These are phyloP conservation scores for Sturnira hondurensis DNA, from an alignment of 2,113 vertebrate genomes.

Conservation along the genomic window DNA sequence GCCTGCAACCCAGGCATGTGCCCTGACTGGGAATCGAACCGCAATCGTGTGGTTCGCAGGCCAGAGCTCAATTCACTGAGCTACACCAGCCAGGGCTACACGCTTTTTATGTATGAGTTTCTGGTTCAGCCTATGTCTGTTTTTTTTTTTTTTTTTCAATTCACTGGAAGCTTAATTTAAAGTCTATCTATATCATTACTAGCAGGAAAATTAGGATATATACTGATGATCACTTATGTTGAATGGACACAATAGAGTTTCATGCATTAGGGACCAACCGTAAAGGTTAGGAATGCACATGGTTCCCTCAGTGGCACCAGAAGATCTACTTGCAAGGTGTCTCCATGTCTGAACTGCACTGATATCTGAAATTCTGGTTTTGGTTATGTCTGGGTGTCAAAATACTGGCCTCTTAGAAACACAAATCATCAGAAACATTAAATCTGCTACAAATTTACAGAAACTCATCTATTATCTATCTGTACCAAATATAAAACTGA, in stretches of 20 bases:
- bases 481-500: conserved; percentile 10
- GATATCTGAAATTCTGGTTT: background rate
- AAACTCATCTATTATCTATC: background rate
- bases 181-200: background rate
- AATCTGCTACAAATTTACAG: background rate
- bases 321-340: background rate
- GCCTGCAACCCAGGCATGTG: no score
- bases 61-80: no score
- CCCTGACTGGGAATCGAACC: no score
- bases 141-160: background rate
- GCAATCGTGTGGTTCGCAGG: no score
- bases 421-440: conserved; percentile 9
- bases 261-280: background rate
- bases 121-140: background rate
- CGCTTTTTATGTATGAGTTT: background rate
- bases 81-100: no score
- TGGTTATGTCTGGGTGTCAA: background rate
- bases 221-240: background rate
- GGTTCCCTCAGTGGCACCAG: background rate
- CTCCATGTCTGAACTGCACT: background rate
- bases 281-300: background rate
- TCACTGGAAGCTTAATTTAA: conserved; percentile 29
- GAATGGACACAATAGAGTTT: background rate
- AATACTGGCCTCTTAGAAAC: background rate
- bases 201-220: background rate